A percentile compares a stretch with the other conserved stretches of the same genome.
Conservation (phyloP, 2,113 vertebrate species). For the Ctenodactylus gundi region DNA sequence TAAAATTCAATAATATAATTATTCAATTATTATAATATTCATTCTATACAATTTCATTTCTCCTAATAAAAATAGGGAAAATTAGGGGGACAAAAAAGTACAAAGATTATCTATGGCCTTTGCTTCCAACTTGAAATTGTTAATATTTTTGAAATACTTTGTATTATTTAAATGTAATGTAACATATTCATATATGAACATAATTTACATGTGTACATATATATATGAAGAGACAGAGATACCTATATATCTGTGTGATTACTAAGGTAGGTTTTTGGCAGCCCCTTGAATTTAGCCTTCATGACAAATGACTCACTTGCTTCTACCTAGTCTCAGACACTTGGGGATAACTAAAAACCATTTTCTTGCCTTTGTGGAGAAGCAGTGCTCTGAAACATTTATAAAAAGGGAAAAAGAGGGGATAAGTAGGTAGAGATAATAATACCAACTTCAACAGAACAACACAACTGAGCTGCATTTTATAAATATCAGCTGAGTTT, state of each 20-base stretch:
- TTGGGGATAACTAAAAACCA: neutral
- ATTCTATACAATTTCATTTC: too few relatives aligned
- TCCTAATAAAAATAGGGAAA: too few relatives aligned
- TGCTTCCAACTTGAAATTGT: neutral
- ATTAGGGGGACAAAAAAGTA: too few relatives aligned
- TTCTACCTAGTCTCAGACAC: neutral
- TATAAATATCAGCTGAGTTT: neutral
- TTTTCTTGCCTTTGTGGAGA: neutral
- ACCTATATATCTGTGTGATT: neutral
- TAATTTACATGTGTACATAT: neutral
- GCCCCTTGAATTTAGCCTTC: neutral
- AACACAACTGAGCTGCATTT: neutral
- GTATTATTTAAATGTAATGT: neutral
- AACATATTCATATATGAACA: neutral
- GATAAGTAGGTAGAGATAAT: neutral
- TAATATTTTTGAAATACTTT: neutral
- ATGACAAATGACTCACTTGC: neutral
- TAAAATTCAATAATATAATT: too few relatives aligned
- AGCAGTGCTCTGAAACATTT: neutral
- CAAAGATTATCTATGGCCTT: accelerated
- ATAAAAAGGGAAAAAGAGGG: neutral
- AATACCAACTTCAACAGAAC: neutral
- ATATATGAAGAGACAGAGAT: neutral
- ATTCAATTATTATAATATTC: too few relatives aligned
- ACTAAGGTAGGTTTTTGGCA: neutral